phyloP scores from a whole-genome alignment of 2,888 invertebrate genomes.

The Troides aeacus region DNA sequence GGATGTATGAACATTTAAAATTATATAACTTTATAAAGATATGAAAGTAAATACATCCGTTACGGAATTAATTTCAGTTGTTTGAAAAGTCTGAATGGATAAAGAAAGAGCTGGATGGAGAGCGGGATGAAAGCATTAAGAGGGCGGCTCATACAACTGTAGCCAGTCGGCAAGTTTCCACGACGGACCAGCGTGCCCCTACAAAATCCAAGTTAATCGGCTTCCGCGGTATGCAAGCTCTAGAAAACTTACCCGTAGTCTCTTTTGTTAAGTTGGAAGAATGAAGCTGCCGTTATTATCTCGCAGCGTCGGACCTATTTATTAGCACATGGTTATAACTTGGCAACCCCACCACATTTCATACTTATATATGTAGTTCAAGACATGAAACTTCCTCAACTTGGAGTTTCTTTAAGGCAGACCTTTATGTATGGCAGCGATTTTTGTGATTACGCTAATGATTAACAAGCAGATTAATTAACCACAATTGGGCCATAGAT shows the following conservation, averaged over 20 bases:
- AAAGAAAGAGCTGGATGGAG: slow-evolving; percentile 1
- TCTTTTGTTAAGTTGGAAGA: slow-evolving; percentile 19
- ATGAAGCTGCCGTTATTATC: slow-evolving; percentile 15
- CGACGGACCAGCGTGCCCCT: slow-evolving; percentile 49
- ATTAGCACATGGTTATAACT: slow-evolving; percentile 3
- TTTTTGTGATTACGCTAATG: no score
- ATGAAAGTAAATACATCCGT: no score
- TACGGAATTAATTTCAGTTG: no score
- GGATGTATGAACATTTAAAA: no score
- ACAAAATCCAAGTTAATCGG: slow-evolving; percentile 60
- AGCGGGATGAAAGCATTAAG: slow-evolving; percentile 43
- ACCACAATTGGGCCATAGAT: no score
- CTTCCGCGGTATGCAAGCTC: slow-evolving; percentile 22
- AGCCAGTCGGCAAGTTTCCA: slow-evolving; percentile 52
- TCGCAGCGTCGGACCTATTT: background rate
- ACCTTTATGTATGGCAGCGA: no score
- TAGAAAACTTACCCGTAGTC: slow-evolving; percentile 14
- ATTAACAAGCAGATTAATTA: no score
- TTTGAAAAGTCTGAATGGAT: no score
- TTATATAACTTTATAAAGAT: no score
- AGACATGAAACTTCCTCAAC: no score
- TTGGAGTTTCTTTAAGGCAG: no score
- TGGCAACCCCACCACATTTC: background rate
- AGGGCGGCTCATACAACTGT: slow-evolving; percentile 39
- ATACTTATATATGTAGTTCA: no score